Percentiles rank a stretch among this genome's conserved stretches.
These are phyloP conservation scores for Antheraea yamamai DNA, from an alignment of 2,888 invertebrate genomes.

Conservation along the genomic window DNA sequence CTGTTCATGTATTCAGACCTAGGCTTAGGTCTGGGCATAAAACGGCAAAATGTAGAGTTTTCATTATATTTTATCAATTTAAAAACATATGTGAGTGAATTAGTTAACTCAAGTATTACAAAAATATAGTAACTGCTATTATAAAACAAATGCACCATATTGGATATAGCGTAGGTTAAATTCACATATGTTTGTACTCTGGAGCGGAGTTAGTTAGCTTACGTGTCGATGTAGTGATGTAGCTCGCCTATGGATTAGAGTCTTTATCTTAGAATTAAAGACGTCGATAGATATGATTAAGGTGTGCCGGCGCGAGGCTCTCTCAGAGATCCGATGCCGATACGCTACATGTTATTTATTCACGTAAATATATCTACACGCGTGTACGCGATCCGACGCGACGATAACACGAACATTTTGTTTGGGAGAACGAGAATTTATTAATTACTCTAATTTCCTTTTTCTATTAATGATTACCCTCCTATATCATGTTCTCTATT, in stretches of 20 bases:
- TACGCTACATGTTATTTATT: constrained; percentile 4
- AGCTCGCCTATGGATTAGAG: neutral
- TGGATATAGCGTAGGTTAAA: neutral
- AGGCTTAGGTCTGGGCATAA: neutral
- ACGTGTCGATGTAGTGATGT: neutral
- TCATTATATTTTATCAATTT: neutral
- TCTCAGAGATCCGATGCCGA: constrained; percentile 1
- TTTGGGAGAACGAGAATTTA: neutral
- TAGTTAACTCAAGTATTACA: too few relatives aligned
- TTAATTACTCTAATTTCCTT: constrained; percentile 4
- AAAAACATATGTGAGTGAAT: too few relatives aligned
- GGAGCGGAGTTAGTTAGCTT: neutral
- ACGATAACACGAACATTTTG: constrained; percentile 2
- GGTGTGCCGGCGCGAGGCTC: neutral
- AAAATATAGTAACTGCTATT: too few relatives aligned
- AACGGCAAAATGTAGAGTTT: neutral
- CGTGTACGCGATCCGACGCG: neutral
- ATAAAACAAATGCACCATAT: too few relatives aligned
- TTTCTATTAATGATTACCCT: neutral
- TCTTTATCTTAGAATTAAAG: neutral
- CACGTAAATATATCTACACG: neutral
- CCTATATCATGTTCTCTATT: neutral
- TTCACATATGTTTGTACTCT: neutral
- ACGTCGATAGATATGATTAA: neutral
- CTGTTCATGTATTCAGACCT: neutral